Evolutionary conservation across 2,113 vertebrate species (phyloP).

Genomic region (Mionectes macconnelli): DNA sequence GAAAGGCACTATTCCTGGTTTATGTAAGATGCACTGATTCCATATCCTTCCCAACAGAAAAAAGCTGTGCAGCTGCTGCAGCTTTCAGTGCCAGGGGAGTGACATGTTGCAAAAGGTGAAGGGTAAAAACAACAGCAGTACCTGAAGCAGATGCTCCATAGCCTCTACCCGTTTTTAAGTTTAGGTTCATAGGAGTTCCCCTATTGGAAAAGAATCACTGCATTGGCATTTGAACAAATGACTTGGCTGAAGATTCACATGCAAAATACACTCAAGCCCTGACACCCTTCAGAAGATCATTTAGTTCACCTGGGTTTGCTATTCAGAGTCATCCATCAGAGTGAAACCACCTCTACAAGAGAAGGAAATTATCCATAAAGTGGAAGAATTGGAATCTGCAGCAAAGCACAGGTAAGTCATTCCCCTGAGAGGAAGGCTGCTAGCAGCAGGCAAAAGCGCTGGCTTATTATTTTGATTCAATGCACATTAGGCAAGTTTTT

Average conservation of each 20-base stretch:
- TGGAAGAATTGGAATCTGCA: background rate
- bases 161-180: slow-evolving; percentile 73
- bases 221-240: background rate
- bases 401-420: background rate
- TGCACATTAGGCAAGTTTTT: background rate
- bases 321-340: background rate
- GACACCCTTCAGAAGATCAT: background rate
- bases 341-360: background rate
- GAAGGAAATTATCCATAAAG: background rate
- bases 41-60: background rate
- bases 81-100: background rate
- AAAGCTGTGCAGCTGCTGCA: background rate
- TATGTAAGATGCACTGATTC: background rate
- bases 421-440: background rate
- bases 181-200: slow-evolving; percentile 76
- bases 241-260: background rate
- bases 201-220: slow-evolving; percentile 47
- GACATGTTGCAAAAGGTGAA: background rate
- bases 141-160: slow-evolving; percentile 71
- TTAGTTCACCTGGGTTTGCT: background rate
- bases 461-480: background rate
- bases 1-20: background rate
- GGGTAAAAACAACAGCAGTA: slow-evolving; percentile 44
- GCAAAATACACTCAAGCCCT: background rate
- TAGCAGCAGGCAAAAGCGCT: background rate